Conservation (phyloP, 2,797 vertebrate species). For the Lemur catta region DNA sequence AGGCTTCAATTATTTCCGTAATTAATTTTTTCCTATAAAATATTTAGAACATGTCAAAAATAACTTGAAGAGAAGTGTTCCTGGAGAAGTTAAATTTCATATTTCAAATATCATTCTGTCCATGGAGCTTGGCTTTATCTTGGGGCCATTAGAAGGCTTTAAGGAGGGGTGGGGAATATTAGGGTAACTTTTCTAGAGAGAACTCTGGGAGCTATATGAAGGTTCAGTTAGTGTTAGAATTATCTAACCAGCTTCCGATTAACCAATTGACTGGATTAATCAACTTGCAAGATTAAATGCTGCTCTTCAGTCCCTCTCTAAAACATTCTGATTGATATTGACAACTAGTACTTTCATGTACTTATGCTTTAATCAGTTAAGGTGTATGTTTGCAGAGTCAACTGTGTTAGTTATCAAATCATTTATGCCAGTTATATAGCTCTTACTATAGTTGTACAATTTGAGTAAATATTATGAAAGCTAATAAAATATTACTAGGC, state of each 20-base stretch:
- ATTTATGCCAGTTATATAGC: not conserved
- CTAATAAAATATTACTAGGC: not conserved
- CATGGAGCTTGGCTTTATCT: not conserved
- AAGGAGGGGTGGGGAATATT: not conserved
- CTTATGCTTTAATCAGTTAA: not conserved
- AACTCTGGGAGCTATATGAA: not conserved
- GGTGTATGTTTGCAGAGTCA: not conserved
- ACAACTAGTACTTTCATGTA: not conserved
- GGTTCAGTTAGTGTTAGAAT: not conserved
- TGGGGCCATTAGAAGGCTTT: not conserved
- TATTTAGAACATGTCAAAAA: not conserved
- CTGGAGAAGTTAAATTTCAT: not conserved
- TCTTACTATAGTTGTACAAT: not conserved
- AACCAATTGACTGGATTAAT: not conserved
- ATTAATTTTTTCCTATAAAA: not conserved
- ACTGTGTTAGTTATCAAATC: not conserved
- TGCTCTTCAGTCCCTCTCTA: not conserved
- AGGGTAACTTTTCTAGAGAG: not conserved
- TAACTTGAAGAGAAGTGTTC: not conserved
- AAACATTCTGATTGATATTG: not conserved
- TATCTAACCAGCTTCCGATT: not conserved
- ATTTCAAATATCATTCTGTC: not conserved
- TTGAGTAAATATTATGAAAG: not conserved
- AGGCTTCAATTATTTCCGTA: not conserved
- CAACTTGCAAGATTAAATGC: not conserved